Evolutionary conservation across 2,888 invertebrate genomes (phyloP).

Genomic region (Clanis bilineata): DNA sequence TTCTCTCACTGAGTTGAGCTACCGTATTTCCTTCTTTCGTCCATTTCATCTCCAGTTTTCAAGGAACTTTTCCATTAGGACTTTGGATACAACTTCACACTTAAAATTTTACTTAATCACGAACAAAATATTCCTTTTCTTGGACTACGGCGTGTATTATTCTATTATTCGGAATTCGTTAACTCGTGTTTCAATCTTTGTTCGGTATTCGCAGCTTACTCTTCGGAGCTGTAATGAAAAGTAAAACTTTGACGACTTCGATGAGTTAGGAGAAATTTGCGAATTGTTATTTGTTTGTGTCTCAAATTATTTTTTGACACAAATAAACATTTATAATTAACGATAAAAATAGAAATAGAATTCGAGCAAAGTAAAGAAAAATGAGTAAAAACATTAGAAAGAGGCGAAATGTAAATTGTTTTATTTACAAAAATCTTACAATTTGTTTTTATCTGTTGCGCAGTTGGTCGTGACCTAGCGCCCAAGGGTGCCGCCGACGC

Average conservation of each 20-base stretch:
- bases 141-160: slow-evolving; percentile 45
- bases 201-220: slow-evolving; percentile 33
- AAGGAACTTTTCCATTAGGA: slow-evolving; percentile 65
- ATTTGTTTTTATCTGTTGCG: slow-evolving; percentile 50
- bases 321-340: background rate
- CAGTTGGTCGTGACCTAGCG: slow-evolving; percentile 43
- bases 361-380: background rate
- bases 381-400: background rate
- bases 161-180: slow-evolving; percentile 48
- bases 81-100: slow-evolving; percentile 58
- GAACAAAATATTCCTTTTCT: slow-evolving; percentile 57
- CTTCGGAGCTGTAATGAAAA: slow-evolving; percentile 25
- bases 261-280: slow-evolving; percentile 13
- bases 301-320: slow-evolving; percentile 1
- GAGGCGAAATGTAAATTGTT: slow-evolving; percentile 17
- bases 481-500: slow-evolving; percentile 47
- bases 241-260: slow-evolving; percentile 24
- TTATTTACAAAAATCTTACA: slow-evolving; percentile 44
- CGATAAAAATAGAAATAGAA: background rate
- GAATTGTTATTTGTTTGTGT: background rate
- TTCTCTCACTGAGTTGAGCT: slow-evolving; percentile 43
- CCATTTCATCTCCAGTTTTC: slow-evolving; percentile 44
- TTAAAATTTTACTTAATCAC: slow-evolving; percentile 63
- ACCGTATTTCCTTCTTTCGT: slow-evolving; percentile 49
- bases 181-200: slow-evolving; percentile 40